Evolutionary conservation across 1,140 invertebrate genomes (phyloP).

Genomic region (Chymomyza costata): DNA sequence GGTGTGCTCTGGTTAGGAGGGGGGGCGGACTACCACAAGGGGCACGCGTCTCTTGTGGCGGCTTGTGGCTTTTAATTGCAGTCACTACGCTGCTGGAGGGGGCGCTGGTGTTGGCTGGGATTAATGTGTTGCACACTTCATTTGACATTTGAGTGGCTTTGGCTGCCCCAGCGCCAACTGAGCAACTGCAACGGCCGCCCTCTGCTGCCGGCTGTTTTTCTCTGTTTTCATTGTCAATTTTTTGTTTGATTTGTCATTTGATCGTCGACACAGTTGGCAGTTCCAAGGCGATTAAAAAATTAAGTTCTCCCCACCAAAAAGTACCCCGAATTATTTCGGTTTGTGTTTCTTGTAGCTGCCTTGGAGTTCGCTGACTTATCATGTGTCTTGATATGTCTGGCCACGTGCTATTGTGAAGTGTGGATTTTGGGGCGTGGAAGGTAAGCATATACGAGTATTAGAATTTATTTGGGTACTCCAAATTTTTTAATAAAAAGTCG

Average conservation of each 20-base stretch:
- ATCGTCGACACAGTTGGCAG: slow-evolving; percentile 55
- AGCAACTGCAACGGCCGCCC: background rate
- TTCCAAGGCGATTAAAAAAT: slow-evolving; percentile 54
- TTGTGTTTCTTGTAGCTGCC: slow-evolving; percentile 18
- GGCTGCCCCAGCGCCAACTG: slow-evolving; percentile 11
- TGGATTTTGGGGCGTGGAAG: background rate
- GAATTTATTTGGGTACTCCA: too few relatives aligned
- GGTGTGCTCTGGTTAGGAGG: background rate
- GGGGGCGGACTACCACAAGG: background rate
- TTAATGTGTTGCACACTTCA: slow-evolving; percentile 72
- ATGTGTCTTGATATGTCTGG: slow-evolving; percentile 28
- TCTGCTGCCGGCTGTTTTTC: background rate
- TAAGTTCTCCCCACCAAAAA: slow-evolving; percentile 29
- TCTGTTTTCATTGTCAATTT: slow-evolving; percentile 42
- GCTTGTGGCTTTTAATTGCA: slow-evolving; percentile 67
- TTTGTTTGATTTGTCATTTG: slow-evolving; percentile 69
- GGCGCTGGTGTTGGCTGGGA: slow-evolving; percentile 26
- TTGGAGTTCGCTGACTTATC: slow-evolving; percentile 43
- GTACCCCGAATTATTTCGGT: slow-evolving; percentile 4
- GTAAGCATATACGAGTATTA: too few relatives aligned
- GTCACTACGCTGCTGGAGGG: slow-evolving; percentile 23
- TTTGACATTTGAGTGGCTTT: slow-evolving; percentile 58
- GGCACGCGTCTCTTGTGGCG: slow-evolving; percentile 28
- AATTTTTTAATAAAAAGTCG: too few relatives aligned
- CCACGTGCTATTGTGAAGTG: slow-evolving; percentile 30